A percentile compares a stretch with the other conserved stretches of the same genome.
These are phyloP conservation scores for Euphysa ruthae DNA, from an alignment of 30 jellyfish, hydroid and myxozoan species.

Conservation along the genomic window DNA sequence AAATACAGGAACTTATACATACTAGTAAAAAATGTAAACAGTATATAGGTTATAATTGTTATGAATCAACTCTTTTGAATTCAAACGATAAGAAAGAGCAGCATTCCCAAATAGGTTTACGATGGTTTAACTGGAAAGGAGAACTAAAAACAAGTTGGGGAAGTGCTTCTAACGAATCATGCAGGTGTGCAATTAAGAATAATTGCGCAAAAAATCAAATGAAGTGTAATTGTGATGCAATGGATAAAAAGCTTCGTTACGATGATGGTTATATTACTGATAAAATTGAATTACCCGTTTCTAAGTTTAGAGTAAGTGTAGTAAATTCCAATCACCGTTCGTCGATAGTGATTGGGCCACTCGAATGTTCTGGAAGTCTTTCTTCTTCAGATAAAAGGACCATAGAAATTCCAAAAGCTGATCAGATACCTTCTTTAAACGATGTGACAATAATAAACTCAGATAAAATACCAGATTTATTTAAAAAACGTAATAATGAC, in stretches of 20 bases:
- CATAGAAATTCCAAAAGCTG: too few species aligned
- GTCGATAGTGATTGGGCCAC: conserved; percentile 1
- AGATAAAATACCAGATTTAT: not conserved
- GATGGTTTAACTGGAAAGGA: conserved; percentile 30
- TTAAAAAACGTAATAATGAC: not conserved
- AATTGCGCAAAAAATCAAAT: not conserved
- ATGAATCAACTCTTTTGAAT: conserved; percentile 19
- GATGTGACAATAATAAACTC: too few species aligned
- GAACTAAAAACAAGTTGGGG: conserved; percentile 7
- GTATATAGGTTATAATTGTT: conserved; percentile 18
- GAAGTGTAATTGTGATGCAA: conserved; percentile 12
- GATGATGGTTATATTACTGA: conserved; percentile 23
- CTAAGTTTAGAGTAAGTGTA: conserved; percentile 16
- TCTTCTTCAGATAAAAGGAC: not conserved
- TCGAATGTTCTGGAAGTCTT: conserved; percentile 14
- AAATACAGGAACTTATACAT: conserved; percentile 4
- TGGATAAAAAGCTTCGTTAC: not conserved
- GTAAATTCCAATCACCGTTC: conserved; percentile 10
- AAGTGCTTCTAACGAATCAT: not conserved
- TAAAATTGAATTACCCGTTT: conserved; percentile 13
- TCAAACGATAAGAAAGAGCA: not conserved
- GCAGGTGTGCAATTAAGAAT: conserved; percentile 1
- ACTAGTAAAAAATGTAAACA: conserved; percentile 14
- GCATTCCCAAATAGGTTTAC: conserved; percentile 9
- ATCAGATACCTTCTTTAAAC: too few species aligned